Conservation (phyloP, 2,797 vertebrate species). For the Dryobates pubescens region DNA sequence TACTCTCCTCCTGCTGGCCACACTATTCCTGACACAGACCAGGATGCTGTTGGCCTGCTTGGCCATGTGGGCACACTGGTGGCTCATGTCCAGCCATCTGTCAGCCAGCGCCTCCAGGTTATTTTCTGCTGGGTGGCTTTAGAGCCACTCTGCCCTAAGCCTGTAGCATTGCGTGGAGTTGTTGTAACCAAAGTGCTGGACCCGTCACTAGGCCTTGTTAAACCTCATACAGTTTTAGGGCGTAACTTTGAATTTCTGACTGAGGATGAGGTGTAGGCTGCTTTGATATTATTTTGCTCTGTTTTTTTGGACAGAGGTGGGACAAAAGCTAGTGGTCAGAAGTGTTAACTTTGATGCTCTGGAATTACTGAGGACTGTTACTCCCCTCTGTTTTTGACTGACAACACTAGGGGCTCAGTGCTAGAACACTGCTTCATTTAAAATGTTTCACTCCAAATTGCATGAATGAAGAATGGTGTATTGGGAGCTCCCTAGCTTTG, state of each 20-base stretch:
- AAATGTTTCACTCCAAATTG: background rate
- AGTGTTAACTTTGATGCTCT: background rate
- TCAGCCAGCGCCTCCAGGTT: no score
- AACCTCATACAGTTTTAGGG: background rate
- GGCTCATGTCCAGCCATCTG: no score
- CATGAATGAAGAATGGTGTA: background rate
- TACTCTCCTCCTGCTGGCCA: no score
- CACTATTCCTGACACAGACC: no score
- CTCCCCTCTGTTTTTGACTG: background rate
- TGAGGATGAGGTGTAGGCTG: background rate
- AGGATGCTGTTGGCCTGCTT: no score
- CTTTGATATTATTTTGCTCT: background rate
- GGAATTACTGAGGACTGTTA: background rate
- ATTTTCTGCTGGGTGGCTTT: no score
- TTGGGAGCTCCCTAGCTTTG: background rate
- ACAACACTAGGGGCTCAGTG: background rate
- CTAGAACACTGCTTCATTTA: background rate
- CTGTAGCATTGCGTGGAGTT: no score
- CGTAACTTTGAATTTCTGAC: background rate
- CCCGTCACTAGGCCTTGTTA: background rate
- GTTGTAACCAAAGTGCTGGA: no score
- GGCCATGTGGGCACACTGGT: no score
- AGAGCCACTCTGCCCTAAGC: no score
- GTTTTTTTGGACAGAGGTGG: background rate
- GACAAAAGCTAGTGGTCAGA: background rate